phyloP scores from a whole-genome alignment of 2,888 invertebrate species.

The Epistrophella euchroma region DNA sequence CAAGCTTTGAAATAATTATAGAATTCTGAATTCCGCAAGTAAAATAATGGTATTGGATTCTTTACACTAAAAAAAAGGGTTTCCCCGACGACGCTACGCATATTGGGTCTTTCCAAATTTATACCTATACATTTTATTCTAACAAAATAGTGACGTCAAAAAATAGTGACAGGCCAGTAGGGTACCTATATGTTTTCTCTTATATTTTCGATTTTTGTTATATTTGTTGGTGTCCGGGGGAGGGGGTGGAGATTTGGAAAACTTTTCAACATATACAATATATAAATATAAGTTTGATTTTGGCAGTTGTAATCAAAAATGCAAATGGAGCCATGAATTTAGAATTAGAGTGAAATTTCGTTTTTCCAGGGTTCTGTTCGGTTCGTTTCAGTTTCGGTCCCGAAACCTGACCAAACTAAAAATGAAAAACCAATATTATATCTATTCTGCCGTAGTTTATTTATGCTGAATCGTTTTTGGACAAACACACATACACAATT shows the following conservation, averaged over 20 bases:
- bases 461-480: conserved; percentile 57
- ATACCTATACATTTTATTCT: conserved; percentile 37
- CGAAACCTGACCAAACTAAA: conserved; percentile 72
- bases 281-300: conserved; percentile 51
- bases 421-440: conserved; percentile 61
- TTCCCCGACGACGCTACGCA: conserved; percentile 47
- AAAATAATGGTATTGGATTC: conserved; percentile 52
- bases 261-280: conserved; percentile 28
- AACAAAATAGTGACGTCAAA: conserved; percentile 12
- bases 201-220: conserved; percentile 31
- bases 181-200: too few relatives aligned
- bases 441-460: conserved; percentile 51
- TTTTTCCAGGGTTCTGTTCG: conserved; percentile 47
- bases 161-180: background rate
- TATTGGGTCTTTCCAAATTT: conserved; percentile 36
- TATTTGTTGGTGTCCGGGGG: background rate
- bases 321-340: conserved; percentile 83
- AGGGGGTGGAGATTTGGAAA: conserved; percentile 31
- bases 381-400: conserved; percentile 55
- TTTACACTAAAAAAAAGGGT: conserved; percentile 62
- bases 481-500: conserved; percentile 10
- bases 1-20: conserved; percentile 55
- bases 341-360: conserved; percentile 80
- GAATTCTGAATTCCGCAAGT: conserved; percentile 50
- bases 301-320: conserved; percentile 83